Evolutionary conservation across 2,113 vertebrate genomes (phyloP).

Genomic region (Cheilinus undulatus): DNA sequence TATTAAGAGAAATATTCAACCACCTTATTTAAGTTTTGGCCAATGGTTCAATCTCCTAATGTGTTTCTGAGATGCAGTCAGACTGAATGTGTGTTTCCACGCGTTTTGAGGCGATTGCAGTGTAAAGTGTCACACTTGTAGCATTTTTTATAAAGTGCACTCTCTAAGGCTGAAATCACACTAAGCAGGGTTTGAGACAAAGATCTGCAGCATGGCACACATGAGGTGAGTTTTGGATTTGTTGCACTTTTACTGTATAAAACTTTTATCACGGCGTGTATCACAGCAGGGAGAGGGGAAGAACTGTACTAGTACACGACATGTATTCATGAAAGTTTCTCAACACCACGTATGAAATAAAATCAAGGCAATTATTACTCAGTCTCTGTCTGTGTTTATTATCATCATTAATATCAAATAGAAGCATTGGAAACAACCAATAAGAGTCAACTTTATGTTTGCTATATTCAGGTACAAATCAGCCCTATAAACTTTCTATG

Average conservation of each 20-base stretch:
- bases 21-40: neutral
- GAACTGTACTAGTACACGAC: conserved; percentile 10
- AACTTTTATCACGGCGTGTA: conserved; percentile 1
- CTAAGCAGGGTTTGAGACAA: neutral
- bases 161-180: neutral
- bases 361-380: conserved; percentile 8
- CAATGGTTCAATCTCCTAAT: conserved; percentile 10
- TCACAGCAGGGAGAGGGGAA: neutral
- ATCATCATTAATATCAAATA: too few species aligned
- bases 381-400: neutral
- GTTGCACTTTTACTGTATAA: conserved; percentile 28
- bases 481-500: too few species aligned
- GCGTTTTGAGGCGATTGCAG: neutral
- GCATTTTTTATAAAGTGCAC: conserved; percentile 18
- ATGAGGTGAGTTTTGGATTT: neutral
- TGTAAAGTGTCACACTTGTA: conserved; percentile 33
- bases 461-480: too few species aligned
- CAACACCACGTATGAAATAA: conserved; percentile 35
- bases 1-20: too few species aligned
- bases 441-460: too few species aligned
- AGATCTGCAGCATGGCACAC: conserved; percentile 1
- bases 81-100: neutral
- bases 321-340: conserved; percentile 26
- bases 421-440: too few species aligned
- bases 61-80: neutral